phyloP scores from a whole-genome alignment of 2,113 vertebrate genomes.

The Psittacula cyanocephala region DNA sequence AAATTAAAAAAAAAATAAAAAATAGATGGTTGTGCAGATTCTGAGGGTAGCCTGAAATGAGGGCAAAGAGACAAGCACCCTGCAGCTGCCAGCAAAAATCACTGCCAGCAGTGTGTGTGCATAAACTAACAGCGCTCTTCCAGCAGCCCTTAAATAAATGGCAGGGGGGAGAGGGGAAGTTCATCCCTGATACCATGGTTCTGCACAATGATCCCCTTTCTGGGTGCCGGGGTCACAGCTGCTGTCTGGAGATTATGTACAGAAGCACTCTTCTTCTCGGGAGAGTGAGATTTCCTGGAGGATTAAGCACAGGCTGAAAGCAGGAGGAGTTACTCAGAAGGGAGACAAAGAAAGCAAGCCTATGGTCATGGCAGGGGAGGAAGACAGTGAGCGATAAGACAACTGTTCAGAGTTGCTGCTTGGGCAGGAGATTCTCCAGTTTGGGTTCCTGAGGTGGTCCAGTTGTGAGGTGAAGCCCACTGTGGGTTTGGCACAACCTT shows the following conservation, averaged over 20 bases:
- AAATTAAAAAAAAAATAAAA: not conserved
- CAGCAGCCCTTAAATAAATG: not conserved
- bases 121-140: not conserved
- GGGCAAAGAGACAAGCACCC: not conserved
- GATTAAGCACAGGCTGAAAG: slow-evolving; percentile 45
- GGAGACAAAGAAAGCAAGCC: slow-evolving; percentile 3
- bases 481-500: not conserved
- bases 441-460: not conserved
- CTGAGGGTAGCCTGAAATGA: not conserved
- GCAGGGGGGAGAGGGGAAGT: slow-evolving; percentile 16
- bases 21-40: not conserved
- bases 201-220: slow-evolving; percentile 58
- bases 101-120: not conserved
- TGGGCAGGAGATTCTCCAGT: not conserved
- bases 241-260: slow-evolving; percentile 64
- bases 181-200: not conserved
- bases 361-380: not conserved
- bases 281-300: slow-evolving; percentile 59
- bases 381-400: not conserved
- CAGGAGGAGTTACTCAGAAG: slow-evolving; percentile 11
- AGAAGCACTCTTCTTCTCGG: slow-evolving; percentile 55
- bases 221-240: slow-evolving; percentile 57
- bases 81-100: slow-evolving; percentile 23
- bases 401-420: not conserved
- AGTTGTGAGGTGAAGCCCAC: not conserved